A percentile compares a stretch with the other conserved stretches of the same genome.
Evolutionary conservation across 2,797 vertebrate genomes (phyloP).

Genomic region (Amazona finschi): DNA sequence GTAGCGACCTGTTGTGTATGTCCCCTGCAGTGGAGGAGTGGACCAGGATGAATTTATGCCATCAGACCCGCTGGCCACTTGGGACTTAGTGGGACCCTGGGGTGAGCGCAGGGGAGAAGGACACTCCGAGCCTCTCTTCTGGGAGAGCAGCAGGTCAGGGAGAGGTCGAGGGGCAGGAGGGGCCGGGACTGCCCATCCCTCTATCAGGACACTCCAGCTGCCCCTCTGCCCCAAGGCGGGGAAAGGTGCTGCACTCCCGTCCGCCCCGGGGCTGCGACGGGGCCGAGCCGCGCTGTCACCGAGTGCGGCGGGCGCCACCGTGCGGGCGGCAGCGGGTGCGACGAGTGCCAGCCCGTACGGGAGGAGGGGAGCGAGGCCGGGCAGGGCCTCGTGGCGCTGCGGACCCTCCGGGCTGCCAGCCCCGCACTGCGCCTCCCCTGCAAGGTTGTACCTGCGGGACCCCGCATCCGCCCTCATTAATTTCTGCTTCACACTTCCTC

Average conservation of each 20-base stretch:
- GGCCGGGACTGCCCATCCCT: background rate
- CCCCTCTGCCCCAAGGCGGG: background rate
- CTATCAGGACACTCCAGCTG: background rate
- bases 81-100: rapidly evolving
- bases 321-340: background rate
- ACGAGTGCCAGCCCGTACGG: too few species aligned
- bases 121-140: background rate
- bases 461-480: background rate
- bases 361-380: too few species aligned
- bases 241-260: background rate
- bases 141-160: too few species aligned
- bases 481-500: background rate
- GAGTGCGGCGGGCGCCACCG: background rate
- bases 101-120: rapidly evolving
- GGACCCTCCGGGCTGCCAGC: too few species aligned
- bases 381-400: background rate
- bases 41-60: background rate
- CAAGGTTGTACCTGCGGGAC: background rate
- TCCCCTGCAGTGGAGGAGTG: rapidly evolving
- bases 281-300: background rate
- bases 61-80: rapidly evolving
- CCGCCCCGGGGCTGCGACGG: background rate
- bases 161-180: background rate
- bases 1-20: background rate
- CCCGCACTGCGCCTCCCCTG: background rate